A percentile compares a stretch with the other conserved stretches of the same genome.
Evolutionary conservation across 2,113 vertebrate species (phyloP).

Genomic region (Nesogale talazaci): DNA sequence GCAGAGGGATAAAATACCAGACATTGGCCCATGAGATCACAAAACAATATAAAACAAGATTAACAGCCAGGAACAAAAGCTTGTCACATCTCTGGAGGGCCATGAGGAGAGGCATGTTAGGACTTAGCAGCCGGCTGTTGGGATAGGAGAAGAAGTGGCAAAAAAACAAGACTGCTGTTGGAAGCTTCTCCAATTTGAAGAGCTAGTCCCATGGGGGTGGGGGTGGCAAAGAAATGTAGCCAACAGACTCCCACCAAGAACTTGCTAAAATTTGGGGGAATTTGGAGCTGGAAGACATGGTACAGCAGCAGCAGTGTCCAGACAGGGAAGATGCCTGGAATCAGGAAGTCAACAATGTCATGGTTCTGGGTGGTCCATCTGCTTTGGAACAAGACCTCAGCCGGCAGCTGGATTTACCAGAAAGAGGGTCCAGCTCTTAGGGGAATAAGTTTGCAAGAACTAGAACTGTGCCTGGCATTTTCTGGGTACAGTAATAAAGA

Average conservation of each 20-base stretch:
- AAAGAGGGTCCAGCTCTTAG: constrained; percentile 58
- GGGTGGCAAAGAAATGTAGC: not conserved
- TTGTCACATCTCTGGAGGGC: constrained; percentile 69
- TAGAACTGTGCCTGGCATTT: constrained; percentile 31
- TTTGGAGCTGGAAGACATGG: constrained; percentile 53
- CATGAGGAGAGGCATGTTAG: constrained; percentile 58
- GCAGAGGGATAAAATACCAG: constrained; percentile 56
- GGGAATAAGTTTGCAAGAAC: constrained; percentile 47
- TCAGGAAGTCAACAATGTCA: constrained; percentile 70
- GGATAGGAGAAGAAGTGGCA: not conserved
- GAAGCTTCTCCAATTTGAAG: constrained; percentile 26
- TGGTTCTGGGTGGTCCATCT: constrained; percentile 80
- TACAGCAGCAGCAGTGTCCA: constrained; percentile 24
- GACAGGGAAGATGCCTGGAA: constrained; percentile 49
- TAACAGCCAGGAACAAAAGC: constrained; percentile 74
- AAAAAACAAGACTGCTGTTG: constrained; percentile 11
- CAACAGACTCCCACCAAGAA: constrained; percentile 27
- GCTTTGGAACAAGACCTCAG: constrained; percentile 79
- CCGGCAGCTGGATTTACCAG: constrained; percentile 71
- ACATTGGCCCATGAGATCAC: constrained; percentile 54
- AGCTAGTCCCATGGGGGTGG: not conserved
- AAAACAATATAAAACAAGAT: constrained; percentile 68
- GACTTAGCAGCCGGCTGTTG: constrained; percentile 55
- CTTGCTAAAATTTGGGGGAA: constrained; percentile 28
- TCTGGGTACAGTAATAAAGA: constrained; percentile 7